phyloP scores from a whole-genome alignment of 2,797 vertebrate genomes.

The Muscicapa striata region DNA sequence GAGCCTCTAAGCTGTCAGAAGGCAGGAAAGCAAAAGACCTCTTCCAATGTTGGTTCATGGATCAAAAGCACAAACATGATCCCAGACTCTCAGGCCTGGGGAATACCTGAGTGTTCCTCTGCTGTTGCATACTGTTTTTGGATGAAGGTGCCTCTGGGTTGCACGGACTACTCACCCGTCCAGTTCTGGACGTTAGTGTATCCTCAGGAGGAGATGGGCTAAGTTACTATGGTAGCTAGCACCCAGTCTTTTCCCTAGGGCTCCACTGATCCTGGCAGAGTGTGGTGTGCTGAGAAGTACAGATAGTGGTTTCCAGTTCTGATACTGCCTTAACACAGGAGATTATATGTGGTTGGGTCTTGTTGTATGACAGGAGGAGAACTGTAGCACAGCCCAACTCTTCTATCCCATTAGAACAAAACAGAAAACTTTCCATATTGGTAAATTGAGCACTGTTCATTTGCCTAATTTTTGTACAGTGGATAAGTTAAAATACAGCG shows the following conservation, averaged over 20 bases:
- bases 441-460: neutral
- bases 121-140: neutral
- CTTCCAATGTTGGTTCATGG: neutral
- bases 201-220: neutral
- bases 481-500: neutral
- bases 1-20: neutral
- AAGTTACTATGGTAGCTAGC: neutral
- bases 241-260: neutral
- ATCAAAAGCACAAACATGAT: neutral
- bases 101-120: neutral
- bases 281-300: neutral
- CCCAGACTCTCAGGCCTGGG: neutral
- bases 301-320: neutral
- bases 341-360: neutral
- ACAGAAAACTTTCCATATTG: neutral
- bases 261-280: neutral
- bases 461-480: neutral
- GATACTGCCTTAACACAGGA: neutral
- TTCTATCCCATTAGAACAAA: neutral
- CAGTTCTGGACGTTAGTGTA: neutral
- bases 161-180: neutral
- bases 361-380: neutral
- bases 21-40: neutral
- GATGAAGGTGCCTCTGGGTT: neutral
- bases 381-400: neutral